Percentiles rank a stretch among this genome's conserved stretches.
phyloP scores from a whole-genome alignment of 92 coral and sea anemone genomes.

The Umimayanthus chanpuru region DNA sequence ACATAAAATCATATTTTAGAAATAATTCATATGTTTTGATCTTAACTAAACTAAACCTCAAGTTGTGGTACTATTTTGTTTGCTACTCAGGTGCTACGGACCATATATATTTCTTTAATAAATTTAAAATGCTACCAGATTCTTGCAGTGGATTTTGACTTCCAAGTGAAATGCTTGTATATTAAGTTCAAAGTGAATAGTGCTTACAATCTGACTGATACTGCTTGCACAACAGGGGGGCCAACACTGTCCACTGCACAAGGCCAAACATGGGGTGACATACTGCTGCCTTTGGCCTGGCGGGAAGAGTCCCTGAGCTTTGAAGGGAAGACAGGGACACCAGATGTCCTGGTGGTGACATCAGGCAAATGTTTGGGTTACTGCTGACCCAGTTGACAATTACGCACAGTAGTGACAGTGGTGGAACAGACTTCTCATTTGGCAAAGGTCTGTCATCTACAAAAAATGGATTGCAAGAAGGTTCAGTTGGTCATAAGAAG shows the following conservation, averaged over 20 bases:
- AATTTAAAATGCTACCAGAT: too few relatives aligned
- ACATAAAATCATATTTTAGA: too few relatives aligned
- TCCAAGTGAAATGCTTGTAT: not conserved
- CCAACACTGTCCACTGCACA: conserved; percentile 86
- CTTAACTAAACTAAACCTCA: too few relatives aligned
- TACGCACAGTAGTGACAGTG: conserved; percentile 73
- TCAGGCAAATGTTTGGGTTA: conserved; percentile 80
- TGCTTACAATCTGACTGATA: conserved; percentile 31
- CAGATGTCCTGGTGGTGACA: conserved; percentile 70
- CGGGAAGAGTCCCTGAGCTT: conserved; percentile 64
- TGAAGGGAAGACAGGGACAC: conserved; percentile 73
- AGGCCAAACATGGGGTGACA: conserved; percentile 70
- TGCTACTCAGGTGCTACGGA: too few relatives aligned
- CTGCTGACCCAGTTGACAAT: conserved; percentile 87
- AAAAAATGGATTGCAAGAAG: not conserved
- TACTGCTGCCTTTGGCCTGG: conserved; percentile 31
- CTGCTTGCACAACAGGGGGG: conserved; percentile 61
- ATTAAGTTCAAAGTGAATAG: not conserved
- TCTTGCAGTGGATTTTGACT: not conserved
- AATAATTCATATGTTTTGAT: too few relatives aligned
- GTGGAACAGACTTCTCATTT: conserved; percentile 52
- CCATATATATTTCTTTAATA: too few relatives aligned
- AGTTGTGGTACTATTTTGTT: too few relatives aligned
- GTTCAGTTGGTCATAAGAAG: not conserved
- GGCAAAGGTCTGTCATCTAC: conserved; percentile 36